Base-by-base conservation (phyloP, 2,888 invertebrate genomes). In the Xanthorhoe designata region DNA sequence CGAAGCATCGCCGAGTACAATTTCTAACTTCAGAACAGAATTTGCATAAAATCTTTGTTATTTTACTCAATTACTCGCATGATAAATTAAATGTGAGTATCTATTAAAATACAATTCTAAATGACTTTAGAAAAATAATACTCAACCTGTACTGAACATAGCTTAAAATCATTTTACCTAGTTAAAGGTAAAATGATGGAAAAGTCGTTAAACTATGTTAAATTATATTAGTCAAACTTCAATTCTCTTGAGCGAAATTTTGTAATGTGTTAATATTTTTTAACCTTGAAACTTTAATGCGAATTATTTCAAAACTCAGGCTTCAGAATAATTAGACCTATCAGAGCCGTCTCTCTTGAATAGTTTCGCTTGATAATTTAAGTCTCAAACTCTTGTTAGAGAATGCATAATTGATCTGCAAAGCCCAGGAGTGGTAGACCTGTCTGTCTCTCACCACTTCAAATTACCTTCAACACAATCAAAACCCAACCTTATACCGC, bases 401-500 rank as follows among this genome's bases (percentile, higher is more conserved):
- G 75, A 74, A 79, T 86, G 83, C 84, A 88, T 87, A 86, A 87
- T 87, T 87, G 83, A 87, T 84, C 79, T 71, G 76, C 74, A 70
- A 72, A 74, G 70, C 76, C 78, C 80, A 74, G 75, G 77, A 80
- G 79, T 76, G 75, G 72, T 73, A 75, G 71, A 68, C 71, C 69
- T 74, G 72, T 76, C 73, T 78, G 69, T 75, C 69, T 61, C 67
- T 66, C 60, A 64, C 70, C 62, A 70, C 53, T 50, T 66, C 8
- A 32, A 32, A 29, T 56, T 24, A 54, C 45, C 51, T 50, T 5
- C 51, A 1, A 49, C 19, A 58, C 68, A 67, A 32, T 45, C 62
- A 24, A 78, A 63, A 55, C 59, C 71, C 58, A 69, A 50, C 72
- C 69, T 65, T 69, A 66, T 17, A 8, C n/a, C 1, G 24, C 9